These are phyloP conservation scores for Pogonophryne albipinna DNA, from an alignment of 2,797 vertebrate genomes.

Conservation along the genomic window DNA sequence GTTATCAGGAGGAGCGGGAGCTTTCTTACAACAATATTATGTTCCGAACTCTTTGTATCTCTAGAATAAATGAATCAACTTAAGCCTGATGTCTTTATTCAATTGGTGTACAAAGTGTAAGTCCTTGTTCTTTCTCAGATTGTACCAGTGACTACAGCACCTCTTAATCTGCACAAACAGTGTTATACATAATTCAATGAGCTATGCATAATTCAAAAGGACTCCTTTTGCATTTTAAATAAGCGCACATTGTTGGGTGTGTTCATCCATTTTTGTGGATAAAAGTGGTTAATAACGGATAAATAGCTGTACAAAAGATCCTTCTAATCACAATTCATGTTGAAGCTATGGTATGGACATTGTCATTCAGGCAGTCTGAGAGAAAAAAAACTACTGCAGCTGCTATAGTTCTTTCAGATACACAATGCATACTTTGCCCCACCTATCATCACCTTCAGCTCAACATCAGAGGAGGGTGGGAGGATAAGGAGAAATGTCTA, in stretches of 20 bases:
- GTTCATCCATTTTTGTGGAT: background rate
- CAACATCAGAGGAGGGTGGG: conserved; percentile 15
- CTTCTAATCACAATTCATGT: too few species aligned
- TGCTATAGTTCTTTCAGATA: too few species aligned
- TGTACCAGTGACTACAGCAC: background rate
- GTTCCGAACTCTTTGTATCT: conserved; percentile 6
- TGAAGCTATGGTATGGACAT: too few species aligned
- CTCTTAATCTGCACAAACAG: background rate
- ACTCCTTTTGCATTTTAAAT: background rate
- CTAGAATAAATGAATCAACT: conserved; percentile 19
- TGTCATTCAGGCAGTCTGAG: too few species aligned
- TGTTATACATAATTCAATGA: background rate
- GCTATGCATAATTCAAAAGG: background rate
- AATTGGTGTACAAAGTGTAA: conserved; percentile 1
- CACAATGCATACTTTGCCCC: background rate
- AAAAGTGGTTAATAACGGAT: too few species aligned
- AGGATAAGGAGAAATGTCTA: conserved; percentile 25
- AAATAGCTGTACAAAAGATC: background rate
- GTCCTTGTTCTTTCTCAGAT: conserved; percentile 13
- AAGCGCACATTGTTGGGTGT: background rate
- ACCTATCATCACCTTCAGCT: conserved; percentile 19
- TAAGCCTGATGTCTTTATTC: conserved; percentile 2
- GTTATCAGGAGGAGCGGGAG: conserved; percentile 21
- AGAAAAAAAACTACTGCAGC: too few species aligned
- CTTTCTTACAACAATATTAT: conserved; percentile 18